Percentiles rank a stretch among this genome's conserved stretches.
These are phyloP conservation scores for Criorhina ranunculi DNA, from an alignment of 2,888 invertebrate genomes.

Conservation along the genomic window DNA sequence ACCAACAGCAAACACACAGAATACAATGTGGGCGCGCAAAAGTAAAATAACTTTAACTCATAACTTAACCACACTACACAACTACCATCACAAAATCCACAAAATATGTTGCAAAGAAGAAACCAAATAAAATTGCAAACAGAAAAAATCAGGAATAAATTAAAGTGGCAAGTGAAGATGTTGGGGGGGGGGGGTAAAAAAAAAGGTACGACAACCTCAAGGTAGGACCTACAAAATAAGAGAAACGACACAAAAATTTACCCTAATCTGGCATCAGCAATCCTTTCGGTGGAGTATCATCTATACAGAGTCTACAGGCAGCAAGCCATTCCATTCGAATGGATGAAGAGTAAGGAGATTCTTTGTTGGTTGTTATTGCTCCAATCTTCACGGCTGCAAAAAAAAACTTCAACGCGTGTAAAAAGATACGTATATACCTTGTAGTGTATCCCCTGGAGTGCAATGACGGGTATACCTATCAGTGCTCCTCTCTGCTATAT, in stretches of 20 bases:
- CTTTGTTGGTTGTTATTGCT: constrained; percentile 64
- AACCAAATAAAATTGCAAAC: constrained; percentile 31
- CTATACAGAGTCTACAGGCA: constrained; percentile 41
- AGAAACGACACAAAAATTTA: constrained; percentile 33
- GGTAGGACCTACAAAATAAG: constrained; percentile 14
- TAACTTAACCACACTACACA: constrained; percentile 52
- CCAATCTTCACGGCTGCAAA: constrained; percentile 72
- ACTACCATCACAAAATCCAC: constrained; percentile 29
- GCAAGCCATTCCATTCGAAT: constrained; percentile 4
- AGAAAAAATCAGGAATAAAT: constrained; percentile 54
- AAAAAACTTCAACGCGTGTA: constrained; percentile 59
- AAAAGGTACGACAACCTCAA: constrained; percentile 64
- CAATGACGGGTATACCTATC: constrained; percentile 29
- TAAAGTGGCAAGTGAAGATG: constrained; percentile 45
- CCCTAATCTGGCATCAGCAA: constrained; percentile 69
- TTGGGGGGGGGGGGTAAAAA: neutral
- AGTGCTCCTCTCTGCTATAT: too few relatives aligned
- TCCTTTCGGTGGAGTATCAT: too few relatives aligned
- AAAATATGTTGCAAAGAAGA: constrained; percentile 2
- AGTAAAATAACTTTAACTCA: constrained; percentile 49
- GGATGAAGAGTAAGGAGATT: constrained; percentile 46
- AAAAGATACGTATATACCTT: neutral
- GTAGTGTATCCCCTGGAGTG: constrained; percentile 46
- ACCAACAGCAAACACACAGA: constrained; percentile 21
- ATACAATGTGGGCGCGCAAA: constrained; percentile 57